Evolutionary conservation across 2,113 vertebrate species (phyloP), one percentile per base, ranked within the genome.

Genomic region (Noctilio leporinus): DNA sequence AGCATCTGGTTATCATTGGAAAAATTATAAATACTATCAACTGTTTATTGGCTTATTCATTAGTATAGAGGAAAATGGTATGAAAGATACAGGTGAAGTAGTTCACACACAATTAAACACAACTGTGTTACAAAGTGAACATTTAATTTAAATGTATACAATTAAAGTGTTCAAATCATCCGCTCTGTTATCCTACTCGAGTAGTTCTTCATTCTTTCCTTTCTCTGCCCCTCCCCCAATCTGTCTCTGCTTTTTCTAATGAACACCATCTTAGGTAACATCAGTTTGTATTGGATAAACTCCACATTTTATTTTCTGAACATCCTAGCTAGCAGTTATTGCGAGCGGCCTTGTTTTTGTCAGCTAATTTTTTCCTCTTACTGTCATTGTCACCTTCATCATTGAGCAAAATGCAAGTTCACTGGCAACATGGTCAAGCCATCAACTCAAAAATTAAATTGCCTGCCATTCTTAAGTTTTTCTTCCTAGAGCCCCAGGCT

Each of bases 361-460:
- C 86, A 93, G 45, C 26, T 40, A 43, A 57, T 67, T 86, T n/a
- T 38, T 65, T 30, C 24, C 4, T 76, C 30, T 95, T 20, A 55
- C 53, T 82, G 35, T 38, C 78, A 53, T 53, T 75, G 40, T 95
- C 22, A 30, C 45, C 59, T 90, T 84, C 38, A 30, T 84, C 30
- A 84, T 4, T 33, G 19, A 26, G 73, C 72, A 73, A 73, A 49
- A 49, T 20, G 43, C 16, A 82, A 72, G 67, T 26, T 91, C 75
- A 49, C 75, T 28, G 40, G 57, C 49, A 89, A 65, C 43, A 70
- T 43, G 87, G 75, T 86, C 45, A 86, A 89, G 59, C 70, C 69
- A 49, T 95, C 75, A 76, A 2, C 51, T 67, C 65, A 43, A 75
- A 92, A 84, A 94, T 91, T 91, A 93, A 81, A 93, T 93, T 78